These are phyloP conservation scores for Anagrus nilaparvatae DNA, from an alignment of 1,140 invertebrate genomes.

Conservation along the genomic window DNA sequence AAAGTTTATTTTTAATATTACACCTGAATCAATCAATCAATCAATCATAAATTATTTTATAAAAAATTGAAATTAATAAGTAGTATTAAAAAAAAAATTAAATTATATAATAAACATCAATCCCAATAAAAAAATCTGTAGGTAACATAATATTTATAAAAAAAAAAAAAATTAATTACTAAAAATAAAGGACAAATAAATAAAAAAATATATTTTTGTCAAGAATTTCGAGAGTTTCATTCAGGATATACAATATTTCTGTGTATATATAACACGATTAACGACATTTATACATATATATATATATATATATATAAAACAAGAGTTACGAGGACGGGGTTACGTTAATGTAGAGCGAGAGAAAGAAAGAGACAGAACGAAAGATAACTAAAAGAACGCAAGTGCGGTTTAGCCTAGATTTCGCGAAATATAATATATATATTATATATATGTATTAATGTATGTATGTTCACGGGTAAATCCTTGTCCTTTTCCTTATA, in stretches of 20 bases:
- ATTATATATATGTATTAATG: no score
- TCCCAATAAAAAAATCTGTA: conserved; percentile 8
- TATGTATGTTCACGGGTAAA: no score
- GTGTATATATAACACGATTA: background rate
- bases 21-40: no score
- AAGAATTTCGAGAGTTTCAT: conserved; percentile 8
- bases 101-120: conserved; percentile 17
- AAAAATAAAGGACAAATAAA: conserved; percentile 1
- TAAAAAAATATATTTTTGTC: background rate
- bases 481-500: no score
- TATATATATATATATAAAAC: background rate
- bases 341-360: conserved; percentile 14
- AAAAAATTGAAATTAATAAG: no score
- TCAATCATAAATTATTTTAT: no score
- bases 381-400: background rate
- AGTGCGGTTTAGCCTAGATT: conserved; percentile 16
- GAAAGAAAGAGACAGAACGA: no score
- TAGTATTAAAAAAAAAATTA: no score
- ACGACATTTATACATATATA: background rate
- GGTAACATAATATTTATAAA: conserved; percentile 1
- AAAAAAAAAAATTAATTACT: conserved; percentile 10
- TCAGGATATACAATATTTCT: no score
- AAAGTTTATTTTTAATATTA: no score
- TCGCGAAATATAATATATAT: no score
- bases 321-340: conserved; percentile 14